Percentiles rank a stretch among this genome's conserved stretches.
Conservation (phyloP, 2,888 invertebrate genomes). For the Carterocephalus palaemon region DNA sequence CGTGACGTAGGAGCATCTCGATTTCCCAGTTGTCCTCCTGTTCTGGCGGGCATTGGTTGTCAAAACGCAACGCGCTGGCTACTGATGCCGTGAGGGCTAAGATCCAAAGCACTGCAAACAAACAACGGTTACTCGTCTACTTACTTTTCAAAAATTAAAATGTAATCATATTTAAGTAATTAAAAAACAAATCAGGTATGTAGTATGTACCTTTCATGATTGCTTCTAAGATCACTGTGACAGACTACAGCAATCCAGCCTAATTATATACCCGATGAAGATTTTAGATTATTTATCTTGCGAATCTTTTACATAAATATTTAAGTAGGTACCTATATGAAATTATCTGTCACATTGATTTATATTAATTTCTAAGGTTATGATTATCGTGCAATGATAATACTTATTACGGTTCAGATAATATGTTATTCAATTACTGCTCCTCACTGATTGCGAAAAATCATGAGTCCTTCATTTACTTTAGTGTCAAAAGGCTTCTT, state of each 20-base stretch:
- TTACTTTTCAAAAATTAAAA: too few species aligned
- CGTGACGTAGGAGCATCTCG: conserved; percentile 75
- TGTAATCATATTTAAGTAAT: not conserved
- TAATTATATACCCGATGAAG: conserved; percentile 9
- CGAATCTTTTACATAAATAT: conserved; percentile 2
- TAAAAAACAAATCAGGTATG: not conserved
- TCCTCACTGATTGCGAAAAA: too few species aligned
- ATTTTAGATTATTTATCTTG: conserved; percentile 1
- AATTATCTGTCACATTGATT: too few species aligned
- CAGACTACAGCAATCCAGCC: not conserved
- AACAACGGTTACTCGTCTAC: conserved; percentile 5
- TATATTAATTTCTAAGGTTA: too few species aligned
- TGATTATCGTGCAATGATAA: too few species aligned
- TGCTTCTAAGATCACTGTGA: conserved; percentile 18
- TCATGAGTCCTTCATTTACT: too few species aligned
- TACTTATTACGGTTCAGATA: too few species aligned
- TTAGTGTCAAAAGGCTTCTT: too few species aligned
- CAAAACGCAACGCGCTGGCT: conserved; percentile 32
- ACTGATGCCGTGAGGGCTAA: conserved; percentile 33
- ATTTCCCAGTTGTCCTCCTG: conserved; percentile 52
- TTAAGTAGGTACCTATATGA: too few species aligned
- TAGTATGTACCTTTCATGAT: conserved; percentile 31
- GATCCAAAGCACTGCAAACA: conserved; percentile 26
- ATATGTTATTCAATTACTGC: too few species aligned
- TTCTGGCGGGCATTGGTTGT: conserved; percentile 50